Evolutionary conservation across 2,797 vertebrate genomes (phyloP).

Genomic region (Danio choprae): DNA sequence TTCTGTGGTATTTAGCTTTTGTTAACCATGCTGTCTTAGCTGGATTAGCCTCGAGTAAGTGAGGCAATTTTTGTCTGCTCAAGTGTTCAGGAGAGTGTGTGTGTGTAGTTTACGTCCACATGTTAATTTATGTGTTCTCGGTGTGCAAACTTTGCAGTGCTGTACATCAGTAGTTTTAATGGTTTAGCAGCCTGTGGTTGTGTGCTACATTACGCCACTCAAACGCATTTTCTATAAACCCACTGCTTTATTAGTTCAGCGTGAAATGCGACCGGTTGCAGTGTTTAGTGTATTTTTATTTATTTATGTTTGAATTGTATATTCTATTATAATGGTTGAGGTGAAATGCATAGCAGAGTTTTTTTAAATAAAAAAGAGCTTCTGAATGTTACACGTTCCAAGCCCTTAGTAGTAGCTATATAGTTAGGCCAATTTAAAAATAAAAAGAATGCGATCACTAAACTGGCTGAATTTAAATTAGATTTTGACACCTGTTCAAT

Average conservation of each 20-base stretch:
- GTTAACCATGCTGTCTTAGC: slow-evolving; percentile 54
- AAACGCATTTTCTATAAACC: slow-evolving; percentile 35
- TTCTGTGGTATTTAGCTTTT: slow-evolving; percentile 55
- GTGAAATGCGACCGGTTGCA: slow-evolving; percentile 36
- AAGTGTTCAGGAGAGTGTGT: slow-evolving; percentile 31
- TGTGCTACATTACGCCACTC: slow-evolving; percentile 39
- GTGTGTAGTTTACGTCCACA: slow-evolving; percentile 46
- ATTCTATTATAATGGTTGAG: neutral
- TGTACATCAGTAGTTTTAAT: slow-evolving; percentile 52
- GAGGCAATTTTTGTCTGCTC: slow-evolving; percentile 47
- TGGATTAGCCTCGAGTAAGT: slow-evolving; percentile 51
- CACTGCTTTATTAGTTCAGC: slow-evolving; percentile 39
- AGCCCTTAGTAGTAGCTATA: neutral
- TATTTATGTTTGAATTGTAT: slow-evolving; percentile 21
- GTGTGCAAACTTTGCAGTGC: slow-evolving; percentile 50
- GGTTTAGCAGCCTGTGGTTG: slow-evolving; percentile 41
- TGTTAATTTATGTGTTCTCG: slow-evolving; percentile 51
- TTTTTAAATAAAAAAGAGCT: neutral
- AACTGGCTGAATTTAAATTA: neutral
- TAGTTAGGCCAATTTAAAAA: neutral
- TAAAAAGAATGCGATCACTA: neutral
- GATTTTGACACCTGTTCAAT: slow-evolving; percentile 22
- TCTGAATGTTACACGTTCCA: neutral
- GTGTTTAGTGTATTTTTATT: slow-evolving; percentile 15
- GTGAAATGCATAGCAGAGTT: neutral